A percentile compares a stretch with the other conserved stretches of the same genome.
Conservation (phyloP, 2,113 vertebrate species). For the Struthidea cinerea region DNA sequence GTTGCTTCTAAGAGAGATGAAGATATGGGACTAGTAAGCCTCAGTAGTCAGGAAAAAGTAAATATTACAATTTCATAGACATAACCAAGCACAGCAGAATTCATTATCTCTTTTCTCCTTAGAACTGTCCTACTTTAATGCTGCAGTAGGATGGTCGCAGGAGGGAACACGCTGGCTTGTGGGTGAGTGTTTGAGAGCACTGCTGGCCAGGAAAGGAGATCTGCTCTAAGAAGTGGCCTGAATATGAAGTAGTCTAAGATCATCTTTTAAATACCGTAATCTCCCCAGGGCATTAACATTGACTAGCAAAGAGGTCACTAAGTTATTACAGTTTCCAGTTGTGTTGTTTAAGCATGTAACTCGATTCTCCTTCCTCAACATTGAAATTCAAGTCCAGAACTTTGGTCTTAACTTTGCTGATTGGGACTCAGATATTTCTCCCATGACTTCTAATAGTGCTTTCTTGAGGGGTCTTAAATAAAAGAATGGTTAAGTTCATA, state of each 20-base stretch:
- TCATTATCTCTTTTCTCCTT: neutral
- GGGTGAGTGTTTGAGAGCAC: neutral
- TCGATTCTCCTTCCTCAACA: neutral
- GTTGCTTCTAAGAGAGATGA: neutral
- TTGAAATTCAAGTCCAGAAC: neutral
- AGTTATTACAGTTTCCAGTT: neutral
- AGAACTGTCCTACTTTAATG: slow-evolving; percentile 1
- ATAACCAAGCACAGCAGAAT: neutral
- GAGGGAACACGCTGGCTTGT: neutral
- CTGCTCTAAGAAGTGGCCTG: neutral
- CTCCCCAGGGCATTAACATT: neutral
- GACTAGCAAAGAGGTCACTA: neutral
- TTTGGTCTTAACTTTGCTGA: neutral
- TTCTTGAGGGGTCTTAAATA: neutral
- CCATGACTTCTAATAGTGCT: neutral
- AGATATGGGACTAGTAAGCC: neutral
- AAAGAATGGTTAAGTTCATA: neutral
- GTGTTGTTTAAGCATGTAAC: neutral
- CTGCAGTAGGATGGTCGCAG: neutral
- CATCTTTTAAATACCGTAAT: neutral
- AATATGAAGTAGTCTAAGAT: neutral
- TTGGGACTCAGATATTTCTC: neutral
- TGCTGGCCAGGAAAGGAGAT: neutral
- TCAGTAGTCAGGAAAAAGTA: neutral
- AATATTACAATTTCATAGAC: neutral